A percentile compares a stretch with the other conserved stretches of the same genome.
These are phyloP conservation scores for Colletes gigas DNA, from an alignment of 1,140 invertebrate species.

Conservation along the genomic window DNA sequence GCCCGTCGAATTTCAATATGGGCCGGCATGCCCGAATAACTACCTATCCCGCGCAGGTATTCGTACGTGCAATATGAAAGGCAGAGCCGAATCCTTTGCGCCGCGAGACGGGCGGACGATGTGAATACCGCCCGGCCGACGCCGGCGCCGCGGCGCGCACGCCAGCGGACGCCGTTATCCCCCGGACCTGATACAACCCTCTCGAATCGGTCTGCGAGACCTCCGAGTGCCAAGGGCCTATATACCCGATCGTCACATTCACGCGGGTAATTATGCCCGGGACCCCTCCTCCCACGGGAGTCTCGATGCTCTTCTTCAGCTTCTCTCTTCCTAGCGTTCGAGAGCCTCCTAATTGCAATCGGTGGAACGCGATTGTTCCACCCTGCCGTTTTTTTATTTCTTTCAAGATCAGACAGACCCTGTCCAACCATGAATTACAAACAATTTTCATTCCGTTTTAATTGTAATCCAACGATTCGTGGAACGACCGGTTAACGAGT, in stretches of 20 bases:
- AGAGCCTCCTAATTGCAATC: conserved; percentile 27
- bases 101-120: conserved; percentile 41
- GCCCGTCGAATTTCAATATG: conserved; percentile 76
- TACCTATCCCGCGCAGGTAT: conserved; percentile 58
- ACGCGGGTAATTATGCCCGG: conserved; percentile 33
- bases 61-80: conserved; percentile 58
- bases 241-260: conserved; percentile 35
- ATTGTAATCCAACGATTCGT: too few relatives aligned
- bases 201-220: conserved; percentile 49
- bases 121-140: too few relatives aligned
- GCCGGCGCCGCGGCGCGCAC: conserved; percentile 8
- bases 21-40: conserved; percentile 67
- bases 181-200: conserved; percentile 28
- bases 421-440: too few relatives aligned
- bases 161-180: not conserved
- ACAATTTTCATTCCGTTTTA: too few relatives aligned
- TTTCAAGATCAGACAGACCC: too few relatives aligned
- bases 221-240: conserved; percentile 34
- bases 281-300: too few relatives aligned
- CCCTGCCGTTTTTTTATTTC: too few relatives aligned
- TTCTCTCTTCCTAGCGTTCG: not conserved
- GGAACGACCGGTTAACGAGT: too few relatives aligned
- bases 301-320: not conserved
- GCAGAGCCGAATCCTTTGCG: conserved; percentile 44
- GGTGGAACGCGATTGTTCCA: conserved; percentile 21